These are phyloP conservation scores for Artibeus jamaicensis DNA, from an alignment of 2,797 vertebrate species.

Conservation along the genomic window DNA sequence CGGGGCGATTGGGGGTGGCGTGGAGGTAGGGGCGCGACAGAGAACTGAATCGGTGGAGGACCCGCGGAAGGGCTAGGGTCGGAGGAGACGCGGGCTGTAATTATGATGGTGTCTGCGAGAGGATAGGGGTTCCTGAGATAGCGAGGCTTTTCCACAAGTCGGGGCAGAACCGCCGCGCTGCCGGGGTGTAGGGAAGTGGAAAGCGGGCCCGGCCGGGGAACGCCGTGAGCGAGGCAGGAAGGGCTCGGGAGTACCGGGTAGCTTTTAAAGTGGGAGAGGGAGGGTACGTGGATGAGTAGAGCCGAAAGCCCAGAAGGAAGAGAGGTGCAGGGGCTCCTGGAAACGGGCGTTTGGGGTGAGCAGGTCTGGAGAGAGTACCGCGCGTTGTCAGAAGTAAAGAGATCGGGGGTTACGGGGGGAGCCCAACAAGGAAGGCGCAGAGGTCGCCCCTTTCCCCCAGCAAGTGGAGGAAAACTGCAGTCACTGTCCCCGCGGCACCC, in stretches of 20 bases:
- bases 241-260: background rate
- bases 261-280: background rate
- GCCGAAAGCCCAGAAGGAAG: background rate
- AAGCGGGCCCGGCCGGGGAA: background rate
- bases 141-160: background rate
- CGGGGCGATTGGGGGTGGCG: background rate
- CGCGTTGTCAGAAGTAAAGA: slow-evolving; percentile 1
- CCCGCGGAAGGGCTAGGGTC: background rate
- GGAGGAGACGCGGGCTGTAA: background rate
- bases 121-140: background rate
- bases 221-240: background rate
- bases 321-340: background rate
- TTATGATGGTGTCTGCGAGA: background rate
- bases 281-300: background rate
- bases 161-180: background rate
- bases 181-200: background rate
- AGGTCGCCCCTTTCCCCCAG: background rate
- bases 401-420: background rate
- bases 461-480: slow-evolving; percentile 50
- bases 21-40: background rate
- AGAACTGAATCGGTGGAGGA: background rate
- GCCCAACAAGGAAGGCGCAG: background rate
- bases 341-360: background rate
- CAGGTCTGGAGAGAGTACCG: background rate
- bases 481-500: background rate